Evolutionary conservation across 23 tunicate species (phyloP), one percentile per base, ranked within the genome.

Genomic region (Aplidium turbinatum): DNA sequence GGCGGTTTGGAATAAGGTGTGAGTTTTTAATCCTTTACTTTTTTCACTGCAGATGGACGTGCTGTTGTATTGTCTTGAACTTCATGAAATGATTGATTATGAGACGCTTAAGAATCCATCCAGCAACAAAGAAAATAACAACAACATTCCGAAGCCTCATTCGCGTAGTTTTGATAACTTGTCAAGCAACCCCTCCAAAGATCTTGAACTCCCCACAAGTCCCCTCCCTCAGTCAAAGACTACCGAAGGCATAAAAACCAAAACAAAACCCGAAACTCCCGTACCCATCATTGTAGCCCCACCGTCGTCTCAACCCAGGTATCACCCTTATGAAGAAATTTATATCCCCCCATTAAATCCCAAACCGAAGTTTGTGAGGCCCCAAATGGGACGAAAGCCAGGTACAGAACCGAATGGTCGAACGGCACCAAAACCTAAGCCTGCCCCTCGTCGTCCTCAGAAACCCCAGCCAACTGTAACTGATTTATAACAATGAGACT

Each of bases 261-360:
- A 4, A n/a, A 22, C 38, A 7, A 66, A 13, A 4, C 31, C 30
- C 35, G 58, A 25, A 16, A 66, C 36, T 21, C 58, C 47, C 34
- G 83, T 50, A 27, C 22, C 51, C 26, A 18, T 47, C 2, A 56
- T 32, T 19, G 74, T 80, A 11, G 63, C 79, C 35, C 53, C 80
- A 58, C 79, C 38, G 24, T 22, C 27, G 4, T 42, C 51, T 5
- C 56, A 63, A 35, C 83, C 60, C 47, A 73, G 96, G 5, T 81
- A 81, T 47, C 96, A 88, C 58, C 81, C 81, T 22, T 88, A 88
- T 31, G 96, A 88, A 36, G 96, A 81, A 52, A 70, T 88, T 16
- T 78, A 57, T 30, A 88, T 88, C 35, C 76, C 76, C 19, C 87
- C 86, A 16, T 20, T 38, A 2, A 61, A 7, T 58, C 61, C 58